phyloP scores from a whole-genome alignment of 2,888 invertebrate genomes.

The Phaonia tiefii region DNA sequence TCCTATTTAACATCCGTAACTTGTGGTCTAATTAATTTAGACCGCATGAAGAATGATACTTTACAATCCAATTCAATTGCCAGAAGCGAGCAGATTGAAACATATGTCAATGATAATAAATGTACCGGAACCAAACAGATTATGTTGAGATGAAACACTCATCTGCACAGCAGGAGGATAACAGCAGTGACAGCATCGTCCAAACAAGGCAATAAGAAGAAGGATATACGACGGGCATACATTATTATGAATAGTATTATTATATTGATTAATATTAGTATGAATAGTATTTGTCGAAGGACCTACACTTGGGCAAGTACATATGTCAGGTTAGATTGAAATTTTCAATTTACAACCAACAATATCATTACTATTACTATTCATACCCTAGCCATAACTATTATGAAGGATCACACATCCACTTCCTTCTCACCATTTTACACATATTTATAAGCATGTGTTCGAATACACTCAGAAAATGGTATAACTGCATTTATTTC shows the following conservation, averaged over 20 bases:
- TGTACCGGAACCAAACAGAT: slow-evolving; percentile 58
- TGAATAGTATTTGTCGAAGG: slow-evolving; percentile 48
- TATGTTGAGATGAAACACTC: slow-evolving; percentile 42
- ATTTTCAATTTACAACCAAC: slow-evolving; percentile 5
- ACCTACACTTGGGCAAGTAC: too few relatives aligned
- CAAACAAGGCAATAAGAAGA: slow-evolving; percentile 32
- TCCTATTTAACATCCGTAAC: slow-evolving; percentile 58
- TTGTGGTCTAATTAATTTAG: slow-evolving; percentile 46
- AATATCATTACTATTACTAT: slow-evolving; percentile 36
- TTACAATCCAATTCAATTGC: slow-evolving; percentile 45
- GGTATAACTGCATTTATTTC: too few relatives aligned
- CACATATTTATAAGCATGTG: too few relatives aligned
- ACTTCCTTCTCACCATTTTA: not conserved
- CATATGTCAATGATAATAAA: slow-evolving; percentile 5
- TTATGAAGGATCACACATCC: slow-evolving; percentile 24
- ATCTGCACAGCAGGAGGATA: slow-evolving; percentile 27
- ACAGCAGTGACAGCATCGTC: slow-evolving; percentile 33
- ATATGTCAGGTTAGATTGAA: not conserved
- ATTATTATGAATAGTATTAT: too few relatives aligned
- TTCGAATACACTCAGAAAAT: too few relatives aligned
- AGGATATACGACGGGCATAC: not conserved
- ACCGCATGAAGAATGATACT: slow-evolving; percentile 24
- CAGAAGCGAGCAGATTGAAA: slow-evolving; percentile 6
- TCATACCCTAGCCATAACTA: not conserved
- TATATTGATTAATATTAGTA: too few relatives aligned